Percentiles rank a stretch among this genome's conserved stretches.
These are phyloP conservation scores for Gorsachius magnificus DNA, from an alignment of 2,797 vertebrate species.

Conservation along the genomic window DNA sequence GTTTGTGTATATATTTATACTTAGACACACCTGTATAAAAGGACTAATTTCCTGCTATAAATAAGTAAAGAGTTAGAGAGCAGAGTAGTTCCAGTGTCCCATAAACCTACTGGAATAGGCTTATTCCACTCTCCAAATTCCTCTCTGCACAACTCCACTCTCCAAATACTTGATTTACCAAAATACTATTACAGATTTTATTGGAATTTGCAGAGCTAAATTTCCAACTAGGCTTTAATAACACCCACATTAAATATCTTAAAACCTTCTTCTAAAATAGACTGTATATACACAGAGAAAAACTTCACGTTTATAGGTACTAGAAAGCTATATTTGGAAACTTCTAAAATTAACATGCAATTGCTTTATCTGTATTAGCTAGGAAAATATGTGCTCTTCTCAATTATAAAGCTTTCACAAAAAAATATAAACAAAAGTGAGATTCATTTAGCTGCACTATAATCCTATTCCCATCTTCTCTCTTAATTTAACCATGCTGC, in stretches of 20 bases:
- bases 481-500: slow-evolving; percentile 73
- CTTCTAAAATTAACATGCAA: neutral
- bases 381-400: neutral
- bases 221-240: neutral
- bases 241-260: neutral
- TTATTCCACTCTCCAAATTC: neutral
- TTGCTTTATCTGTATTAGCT: neutral
- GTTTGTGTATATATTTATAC: no score
- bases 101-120: neutral
- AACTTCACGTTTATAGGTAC: neutral
- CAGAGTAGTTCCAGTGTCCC: neutral
- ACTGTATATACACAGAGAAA: neutral
- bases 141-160: neutral
- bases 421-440: neutral
- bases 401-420: neutral
- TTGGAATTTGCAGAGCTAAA: neutral
- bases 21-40: neutral
- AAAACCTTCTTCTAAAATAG: neutral
- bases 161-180: neutral
- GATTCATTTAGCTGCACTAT: neutral
- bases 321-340: neutral
- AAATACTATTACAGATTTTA: neutral
- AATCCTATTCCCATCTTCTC: neutral
- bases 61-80: neutral
- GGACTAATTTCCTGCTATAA: neutral